Evolutionary conservation across 1,140 invertebrate species (phyloP).

Genomic region (Meloidogyne floridensis): DNA sequence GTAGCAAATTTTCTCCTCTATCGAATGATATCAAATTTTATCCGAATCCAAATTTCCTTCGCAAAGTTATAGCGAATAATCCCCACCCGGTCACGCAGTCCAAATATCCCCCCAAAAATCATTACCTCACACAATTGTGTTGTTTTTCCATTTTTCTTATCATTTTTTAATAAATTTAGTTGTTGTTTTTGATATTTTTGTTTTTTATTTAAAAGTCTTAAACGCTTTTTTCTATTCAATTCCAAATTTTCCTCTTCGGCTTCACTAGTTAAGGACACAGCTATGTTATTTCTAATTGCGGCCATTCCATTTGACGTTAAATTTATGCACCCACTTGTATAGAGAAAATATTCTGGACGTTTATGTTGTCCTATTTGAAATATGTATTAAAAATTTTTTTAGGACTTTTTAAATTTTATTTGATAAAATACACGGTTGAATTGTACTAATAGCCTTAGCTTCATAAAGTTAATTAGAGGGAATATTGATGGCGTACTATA

Average conservation of each 20-base stretch:
- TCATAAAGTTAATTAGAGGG: too few species aligned
- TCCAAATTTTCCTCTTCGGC: neutral
- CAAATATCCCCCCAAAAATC: neutral
- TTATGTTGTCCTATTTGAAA: conserved; percentile 57
- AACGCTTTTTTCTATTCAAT: conserved; percentile 1
- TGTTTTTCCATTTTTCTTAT: conserved; percentile 28
- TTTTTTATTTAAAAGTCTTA: neutral
- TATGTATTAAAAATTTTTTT: neutral
- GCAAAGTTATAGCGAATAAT: neutral
- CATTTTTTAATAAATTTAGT: neutral
- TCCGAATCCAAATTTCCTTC: neutral
- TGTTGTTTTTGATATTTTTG: neutral
- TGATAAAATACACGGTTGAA: too few species aligned
- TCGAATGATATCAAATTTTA: neutral
- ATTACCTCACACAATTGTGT: conserved; percentile 51
- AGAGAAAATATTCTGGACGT: conserved; percentile 51
- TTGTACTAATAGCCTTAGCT: too few species aligned
- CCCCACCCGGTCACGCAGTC: neutral
- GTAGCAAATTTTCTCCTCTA: too few species aligned
- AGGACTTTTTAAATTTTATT: too few species aligned
- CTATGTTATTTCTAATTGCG: conserved; percentile 26
- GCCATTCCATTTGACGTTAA: conserved; percentile 46
- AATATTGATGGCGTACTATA: too few species aligned
- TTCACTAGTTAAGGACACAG: neutral
- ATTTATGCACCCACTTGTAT: conserved; percentile 56